Evolutionary conservation across 2,113 vertebrate genomes (phyloP), one percentile per base, ranked within the genome.

Genomic region (Triplophysa tibetana): DNA sequence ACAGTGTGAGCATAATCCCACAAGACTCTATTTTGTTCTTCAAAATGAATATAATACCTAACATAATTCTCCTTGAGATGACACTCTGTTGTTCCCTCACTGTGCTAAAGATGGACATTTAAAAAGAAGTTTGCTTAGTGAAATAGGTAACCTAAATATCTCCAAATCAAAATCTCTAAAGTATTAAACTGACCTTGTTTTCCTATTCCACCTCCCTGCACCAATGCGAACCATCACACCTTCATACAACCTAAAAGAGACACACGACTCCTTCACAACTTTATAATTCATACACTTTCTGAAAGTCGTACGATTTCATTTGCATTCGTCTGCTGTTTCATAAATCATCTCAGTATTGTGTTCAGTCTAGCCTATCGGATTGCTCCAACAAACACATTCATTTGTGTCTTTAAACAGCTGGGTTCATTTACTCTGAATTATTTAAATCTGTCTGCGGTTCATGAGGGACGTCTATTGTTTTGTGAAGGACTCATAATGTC

Each of bases 351-450:
- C 5, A 38, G 19, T 13, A 0, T 58, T 33, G 8, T 63, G 58
- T 45, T 50, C 12, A 48, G 43, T 24, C 61, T 58, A 45, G 60
- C 23, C 16, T 62, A 64, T 75, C 73, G 26, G 73, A 75, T 75
- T 75, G 10, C 70, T 73, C 26, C 26, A 73, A 58, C 60, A 75
- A 63, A 50, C 41, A 62, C 41, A 45, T 23, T 75, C 14, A 48
- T 75, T 75, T 75, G 73, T 45, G 38, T 74, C 70, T 58, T 8
- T 41, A 60, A 74, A 56, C 70, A 74, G 73, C 38, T 29, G 43
- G 45, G 73, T 23, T 75, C 73, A 75, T 60, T 75, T 75, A 63
- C 73, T 60, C 73, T 75, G 43, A 75, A 75, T 75, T 63, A 75
- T 75, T 75, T 16, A 75, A 29, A 60, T 48, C 14, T 17, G 60